These are phyloP conservation scores for Cephus sareptanus DNA, from an alignment of 2,888 invertebrate species.

Conservation along the genomic window DNA sequence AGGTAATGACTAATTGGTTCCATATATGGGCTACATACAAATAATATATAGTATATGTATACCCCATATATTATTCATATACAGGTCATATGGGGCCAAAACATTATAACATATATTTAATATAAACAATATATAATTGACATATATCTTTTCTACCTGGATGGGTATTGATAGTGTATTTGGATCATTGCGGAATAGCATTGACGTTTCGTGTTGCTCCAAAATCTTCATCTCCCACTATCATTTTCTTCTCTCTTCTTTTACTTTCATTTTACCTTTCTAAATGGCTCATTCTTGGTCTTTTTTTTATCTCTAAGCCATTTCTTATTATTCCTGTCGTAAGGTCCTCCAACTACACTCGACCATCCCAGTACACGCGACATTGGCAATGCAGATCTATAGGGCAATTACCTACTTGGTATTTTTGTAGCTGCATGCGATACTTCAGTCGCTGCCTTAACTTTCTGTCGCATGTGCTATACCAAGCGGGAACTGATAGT, in stretches of 20 bases:
- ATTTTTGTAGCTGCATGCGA: background rate
- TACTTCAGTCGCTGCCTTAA: background rate
- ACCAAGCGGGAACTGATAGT: background rate
- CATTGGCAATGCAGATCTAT: background rate
- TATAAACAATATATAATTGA: too few relatives aligned
- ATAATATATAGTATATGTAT: too few relatives aligned
- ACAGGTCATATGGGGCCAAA: too few relatives aligned
- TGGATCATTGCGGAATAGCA: background rate
- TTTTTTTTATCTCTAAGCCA: background rate
- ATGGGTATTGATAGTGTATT: background rate
- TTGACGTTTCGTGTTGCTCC: background rate
- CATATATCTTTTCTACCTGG: too few relatives aligned
- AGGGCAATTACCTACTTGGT: background rate
- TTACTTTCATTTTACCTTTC: background rate
- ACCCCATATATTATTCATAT: too few relatives aligned
- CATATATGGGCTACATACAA: too few relatives aligned
- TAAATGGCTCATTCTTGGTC: background rate
- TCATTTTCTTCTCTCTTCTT: background rate
- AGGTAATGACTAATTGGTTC: too few relatives aligned
- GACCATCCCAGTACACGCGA: background rate
- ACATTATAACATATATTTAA: too few relatives aligned
- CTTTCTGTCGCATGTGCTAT: background rate
- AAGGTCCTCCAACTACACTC: background rate
- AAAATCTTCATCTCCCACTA: background rate
- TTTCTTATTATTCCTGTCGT: background rate